Evolutionary conservation across 2,888 invertebrate genomes (phyloP).

Genomic region (Orthosia cruda): DNA sequence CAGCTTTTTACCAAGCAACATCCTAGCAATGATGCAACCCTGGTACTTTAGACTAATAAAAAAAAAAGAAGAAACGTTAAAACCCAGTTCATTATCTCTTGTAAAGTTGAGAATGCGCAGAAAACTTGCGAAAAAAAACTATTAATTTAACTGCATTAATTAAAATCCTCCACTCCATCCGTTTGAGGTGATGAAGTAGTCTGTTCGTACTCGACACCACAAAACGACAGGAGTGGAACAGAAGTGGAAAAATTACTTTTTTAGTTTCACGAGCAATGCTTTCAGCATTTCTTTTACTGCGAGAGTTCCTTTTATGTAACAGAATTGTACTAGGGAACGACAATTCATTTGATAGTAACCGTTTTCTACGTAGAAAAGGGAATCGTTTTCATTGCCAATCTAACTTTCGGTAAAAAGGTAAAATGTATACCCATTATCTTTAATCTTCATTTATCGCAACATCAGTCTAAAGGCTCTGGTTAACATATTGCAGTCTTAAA

Average conservation of each 20-base stretch:
- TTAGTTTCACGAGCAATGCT: constrained; percentile 44
- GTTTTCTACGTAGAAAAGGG: not conserved
- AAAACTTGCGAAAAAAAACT: constrained; percentile 4
- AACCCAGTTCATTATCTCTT: not conserved
- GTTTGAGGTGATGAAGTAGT: constrained; percentile 47
- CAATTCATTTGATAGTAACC: constrained; percentile 25
- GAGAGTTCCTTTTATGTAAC: constrained; percentile 23
- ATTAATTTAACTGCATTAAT: constrained; percentile 34
- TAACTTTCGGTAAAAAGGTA: not conserved
- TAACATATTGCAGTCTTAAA: no score
- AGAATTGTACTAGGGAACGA: constrained; percentile 17
- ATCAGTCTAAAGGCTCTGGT: not conserved
- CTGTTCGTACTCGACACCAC: constrained; percentile 31
- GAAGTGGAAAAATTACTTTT: constrained; percentile 51
- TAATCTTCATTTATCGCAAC: not conserved
- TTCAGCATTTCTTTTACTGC: constrained; percentile 44
- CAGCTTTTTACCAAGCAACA: not conserved
- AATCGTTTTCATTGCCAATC: constrained; percentile 6
- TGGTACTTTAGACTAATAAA: not conserved
- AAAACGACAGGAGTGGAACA: constrained; percentile 44
- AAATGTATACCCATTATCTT: not conserved
- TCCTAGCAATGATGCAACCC: not conserved
- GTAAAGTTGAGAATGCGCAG: not conserved
- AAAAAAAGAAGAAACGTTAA: not conserved
- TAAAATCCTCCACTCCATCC: constrained; percentile 33